These are phyloP conservation scores for Periphyllus acericola DNA, from an alignment of 2,888 invertebrate species.

Conservation along the genomic window DNA sequence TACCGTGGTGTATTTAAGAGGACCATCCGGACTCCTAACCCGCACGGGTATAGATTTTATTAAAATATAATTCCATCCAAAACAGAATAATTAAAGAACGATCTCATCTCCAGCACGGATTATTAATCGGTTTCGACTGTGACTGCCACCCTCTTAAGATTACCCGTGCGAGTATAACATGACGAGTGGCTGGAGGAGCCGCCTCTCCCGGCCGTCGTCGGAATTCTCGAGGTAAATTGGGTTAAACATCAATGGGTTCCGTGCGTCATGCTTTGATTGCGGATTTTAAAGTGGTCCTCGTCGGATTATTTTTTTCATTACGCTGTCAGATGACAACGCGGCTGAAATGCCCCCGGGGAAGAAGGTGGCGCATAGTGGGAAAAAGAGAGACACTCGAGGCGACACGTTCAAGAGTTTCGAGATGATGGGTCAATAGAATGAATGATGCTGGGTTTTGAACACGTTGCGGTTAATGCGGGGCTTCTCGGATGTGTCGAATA, in stretches of 20 bases:
- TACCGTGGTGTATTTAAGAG: neutral
- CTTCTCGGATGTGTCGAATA: neutral
- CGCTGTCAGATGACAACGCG: slow-evolving; percentile 26
- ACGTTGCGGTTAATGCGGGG: slow-evolving; percentile 5
- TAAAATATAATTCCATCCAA: neutral
- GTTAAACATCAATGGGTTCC: slow-evolving; percentile 33
- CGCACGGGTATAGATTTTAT: neutral
- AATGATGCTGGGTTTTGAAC: slow-evolving; percentile 51
- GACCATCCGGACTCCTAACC: neutral
- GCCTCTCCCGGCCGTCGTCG: neutral
- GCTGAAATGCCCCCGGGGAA: neutral
- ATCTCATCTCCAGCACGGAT: too few relatives aligned
- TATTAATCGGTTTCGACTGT: too few relatives aligned
- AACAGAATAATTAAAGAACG: too few relatives aligned
- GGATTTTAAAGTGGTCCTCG: slow-evolving; percentile 49
- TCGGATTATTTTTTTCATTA: slow-evolving; percentile 40
- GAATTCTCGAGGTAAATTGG: neutral
- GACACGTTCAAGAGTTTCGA: slow-evolving; percentile 46
- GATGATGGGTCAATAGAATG: slow-evolving; percentile 52
- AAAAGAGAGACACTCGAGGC: slow-evolving; percentile 25
- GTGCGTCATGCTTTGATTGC: slow-evolving; percentile 56
- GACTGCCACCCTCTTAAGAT: too few relatives aligned
- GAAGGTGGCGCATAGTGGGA: neutral
- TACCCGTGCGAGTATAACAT: too few relatives aligned
- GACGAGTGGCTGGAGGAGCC: too few relatives aligned